Evolutionary conservation across 2,888 invertebrate species (phyloP), one percentile per base, ranked within the genome.

Genomic region (Limnephilus marmoratus): DNA sequence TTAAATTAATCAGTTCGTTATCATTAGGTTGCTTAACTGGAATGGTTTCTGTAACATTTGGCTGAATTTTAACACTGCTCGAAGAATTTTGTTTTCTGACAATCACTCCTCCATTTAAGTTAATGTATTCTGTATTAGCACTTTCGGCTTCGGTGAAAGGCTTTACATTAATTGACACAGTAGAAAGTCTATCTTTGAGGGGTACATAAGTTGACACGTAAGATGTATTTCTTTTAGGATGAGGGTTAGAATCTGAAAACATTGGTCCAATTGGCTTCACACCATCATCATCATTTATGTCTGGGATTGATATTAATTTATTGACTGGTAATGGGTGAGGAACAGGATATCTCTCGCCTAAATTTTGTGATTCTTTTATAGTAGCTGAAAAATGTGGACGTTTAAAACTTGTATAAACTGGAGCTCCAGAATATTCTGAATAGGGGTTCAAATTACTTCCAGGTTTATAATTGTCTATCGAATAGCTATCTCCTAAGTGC

Each of bases 311-410:
- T 94, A 96, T 95, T 93, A 97, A 97, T 95, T 97, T 97, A 94
- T 97, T 97, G 15, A 97, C 97, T 1, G 97, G 97, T 93, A 97
- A 95, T 12, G 97, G 97, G 95, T 97, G 97, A 15, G 97, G 97
- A 94, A 97, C 97, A 0, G 97, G 96, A 93, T 96, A 96, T 81
- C 96, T 96, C 0, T 96, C 96, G 2, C 97, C 97, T 92, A 97
- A 95, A 31, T 96, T 96, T 95, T 97, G 97, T 94, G 97, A 97
- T 94, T 97, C 96, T 94, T 96, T 96, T 12, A 96, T 95, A 82
- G 97, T 97, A 2, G 97, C 97, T 92, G 97, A 96, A 94, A 96
- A 97, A 2, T 97, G 97, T 0, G 97, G 97, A 94, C 97, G 96
- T 34, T 97, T 97, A 94, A 97, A 97, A 94, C 97, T 97, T 29